Base-by-base conservation (phyloP, 2,113 vertebrate genomes). In the Tyrannus savana region DNA sequence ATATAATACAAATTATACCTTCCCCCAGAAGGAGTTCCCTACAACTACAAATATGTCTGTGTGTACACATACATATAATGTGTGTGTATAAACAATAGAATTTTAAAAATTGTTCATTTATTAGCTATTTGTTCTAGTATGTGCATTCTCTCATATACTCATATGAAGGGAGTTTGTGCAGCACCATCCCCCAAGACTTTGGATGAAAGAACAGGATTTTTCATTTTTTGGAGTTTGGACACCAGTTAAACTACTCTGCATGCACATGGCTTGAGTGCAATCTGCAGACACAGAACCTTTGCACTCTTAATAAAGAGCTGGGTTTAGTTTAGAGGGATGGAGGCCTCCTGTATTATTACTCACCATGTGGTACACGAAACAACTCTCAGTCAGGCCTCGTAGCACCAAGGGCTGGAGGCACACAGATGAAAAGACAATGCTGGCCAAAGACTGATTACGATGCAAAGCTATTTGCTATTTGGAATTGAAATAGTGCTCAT, bases 401-500 rank as follows among this genome's bases (percentile, higher is more conserved):
- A 18, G 49, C n/a, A 60, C 35, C 3, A 5, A 66, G 63, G 50
- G 55, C 83, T 77, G 37, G 6, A 88, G 68, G 56, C 46, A 66
- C 62, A 37, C 8, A 17, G 71, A 90, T 76, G 75, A 77, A 95
- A 92, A 90, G 83, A 71, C 31, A 77, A 30, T 23, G 67, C 72
- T 7, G 50, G 88, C 75, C 90, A 90, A 68, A 53, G 74, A 49
- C 56, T 35, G 88, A 93, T 94, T 80, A 63, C 5, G 0, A 53
- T 23, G 37, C 72, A 86, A 90, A 93, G 75, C 46, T 85, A 58
- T 95, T 93, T 91, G 77, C 74, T 90, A 8, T 59, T 35, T 90
- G 58, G 85, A 94, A 86, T 23, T 67, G 71, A 81, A 95, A 80
- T 3, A 31, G 30, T 22, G 52, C 47, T 89, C 69, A 64, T 64